Conservation (phyloP, 2,797 vertebrate species). For the Lagodon rhomboides region DNA sequence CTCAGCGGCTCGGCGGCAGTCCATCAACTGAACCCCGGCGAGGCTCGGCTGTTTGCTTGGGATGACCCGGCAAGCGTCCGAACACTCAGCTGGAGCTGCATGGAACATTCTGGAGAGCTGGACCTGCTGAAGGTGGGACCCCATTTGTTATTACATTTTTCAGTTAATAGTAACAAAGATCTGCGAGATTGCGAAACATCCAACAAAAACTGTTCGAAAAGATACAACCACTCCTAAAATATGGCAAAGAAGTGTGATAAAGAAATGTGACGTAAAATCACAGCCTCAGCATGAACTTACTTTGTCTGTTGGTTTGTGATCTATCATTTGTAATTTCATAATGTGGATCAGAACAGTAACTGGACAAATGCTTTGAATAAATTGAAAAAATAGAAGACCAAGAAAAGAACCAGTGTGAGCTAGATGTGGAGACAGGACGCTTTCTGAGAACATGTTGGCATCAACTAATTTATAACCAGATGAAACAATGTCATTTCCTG, state of each 20-base stretch:
- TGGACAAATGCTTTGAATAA: neutral
- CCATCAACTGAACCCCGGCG: conserved; percentile 85
- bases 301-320: neutral
- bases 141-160: neutral
- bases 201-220: neutral
- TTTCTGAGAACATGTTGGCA: neutral
- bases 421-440: neutral
- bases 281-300: neutral
- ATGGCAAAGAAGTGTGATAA: neutral
- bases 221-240: neutral
- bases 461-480: neutral
- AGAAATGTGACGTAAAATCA: neutral
- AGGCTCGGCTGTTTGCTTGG: conserved; percentile 93
- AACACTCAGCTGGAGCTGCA: conserved; percentile 89
- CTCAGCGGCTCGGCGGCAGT: conserved; percentile 61
- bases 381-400: neutral
- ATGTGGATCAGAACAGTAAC: too few relatives aligned
- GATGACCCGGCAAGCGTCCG: conserved; percentile 90
- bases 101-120: conserved; percentile 86
- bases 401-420: fast-evolving
- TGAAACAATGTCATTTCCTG: neutral
- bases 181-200: neutral
- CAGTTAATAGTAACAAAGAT: neutral
- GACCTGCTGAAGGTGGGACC: conserved; percentile 91
- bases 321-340: neutral